Evolutionary conservation across 2,888 invertebrate genomes (phyloP), one percentile per base, ranked within the genome.

Genomic region (Plagodis dolabraria): DNA sequence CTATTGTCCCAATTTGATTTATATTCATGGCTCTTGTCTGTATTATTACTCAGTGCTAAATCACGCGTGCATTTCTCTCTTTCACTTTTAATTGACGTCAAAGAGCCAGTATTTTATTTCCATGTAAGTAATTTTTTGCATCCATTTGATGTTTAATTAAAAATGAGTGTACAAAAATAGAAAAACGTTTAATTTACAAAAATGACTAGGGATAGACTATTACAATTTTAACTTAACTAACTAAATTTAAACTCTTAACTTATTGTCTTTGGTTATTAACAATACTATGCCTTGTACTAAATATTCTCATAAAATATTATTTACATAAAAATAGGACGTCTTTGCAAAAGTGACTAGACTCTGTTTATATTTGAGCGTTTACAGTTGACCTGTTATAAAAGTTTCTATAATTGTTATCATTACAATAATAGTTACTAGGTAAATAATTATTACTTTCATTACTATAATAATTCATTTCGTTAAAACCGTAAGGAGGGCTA

Each of bases 1-100:
- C 72, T 79, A 85, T 92, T 92, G 92, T 92, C 88, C 90, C 85
- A 79, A 84, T 92, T 90, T 92, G 92, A 92, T 92, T 92, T 92
- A 92, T 92, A 92, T 92, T 92, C 92, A 92, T 92, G 83, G 80
- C 79, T 77, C 78, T 82, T 81, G 56, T 57, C 22, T 49, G 55
- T 50, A 80, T 85, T 89, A 90, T 89, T 86, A 86, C 75, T 75
- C 67, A 74, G 75, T 82, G 83, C 80, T 85, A 86, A 88, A 90
- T 89, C 90, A 90, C 84, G 86, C 89, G 87, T 77, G 73, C 68
- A 74, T 74, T 80, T 75, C 74, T 80, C 78, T 76, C 74, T 77
- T 77, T 79, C 73, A 74, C 58, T 75, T 72, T 76, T 75, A 76
- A 71, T 77, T 74, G 70, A 68, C 62, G 70, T 68, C 49, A 64